Evolutionary conservation across 2,888 invertebrate species (phyloP), one percentile per base, ranked within the genome.

Genomic region (Tetragonisca angustula): DNA sequence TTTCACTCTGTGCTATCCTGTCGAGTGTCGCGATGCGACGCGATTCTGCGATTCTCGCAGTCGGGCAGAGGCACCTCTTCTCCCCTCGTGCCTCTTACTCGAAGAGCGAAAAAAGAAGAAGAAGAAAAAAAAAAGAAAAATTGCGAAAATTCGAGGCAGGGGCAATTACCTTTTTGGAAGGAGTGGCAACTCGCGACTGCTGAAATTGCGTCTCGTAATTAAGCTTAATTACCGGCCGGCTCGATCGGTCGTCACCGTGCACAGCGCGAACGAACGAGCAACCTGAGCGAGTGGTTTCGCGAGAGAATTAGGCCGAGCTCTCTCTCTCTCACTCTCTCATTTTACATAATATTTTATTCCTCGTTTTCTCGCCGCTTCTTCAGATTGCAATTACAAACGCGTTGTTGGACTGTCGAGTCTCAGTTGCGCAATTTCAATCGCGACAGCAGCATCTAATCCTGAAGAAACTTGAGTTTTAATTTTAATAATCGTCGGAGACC

Each of bases 171-270:
- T 83, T 88, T 84, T 65, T 70, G 71, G 62, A 69, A 68, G 65
- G 32, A n/a, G 36, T 49, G n/a, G 3, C 6, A 19, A 24, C 36
- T 67, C 71, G 64, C 59, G 72, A 69, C 68, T 32, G 71, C 11
- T 75, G 82, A 77, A 80, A 76, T 80, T 76, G 76, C 79, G 70
- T 76, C 79, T 81, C 82, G 80, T 87, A 87, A 88, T 88, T 88
- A 88, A 88, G 65, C 67, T 80, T 85, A 88, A 88, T 88, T 87
- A 85, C 82, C 78, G 75, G 75, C n/a, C 67, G 67, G 87, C 84
- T 75, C 83, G 88, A 84, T 88, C 87, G 85, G 83, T 82, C 88
- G 87, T 82, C 85, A 80, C 78, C 72, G 76, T 43, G 54, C 54
- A 15, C 1, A 59, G 64, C 43, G 65, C 59, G 61, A 9, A 68